phyloP scores from a whole-genome alignment of 1,140 invertebrate species.

The Zelostemma sp. region DNA sequence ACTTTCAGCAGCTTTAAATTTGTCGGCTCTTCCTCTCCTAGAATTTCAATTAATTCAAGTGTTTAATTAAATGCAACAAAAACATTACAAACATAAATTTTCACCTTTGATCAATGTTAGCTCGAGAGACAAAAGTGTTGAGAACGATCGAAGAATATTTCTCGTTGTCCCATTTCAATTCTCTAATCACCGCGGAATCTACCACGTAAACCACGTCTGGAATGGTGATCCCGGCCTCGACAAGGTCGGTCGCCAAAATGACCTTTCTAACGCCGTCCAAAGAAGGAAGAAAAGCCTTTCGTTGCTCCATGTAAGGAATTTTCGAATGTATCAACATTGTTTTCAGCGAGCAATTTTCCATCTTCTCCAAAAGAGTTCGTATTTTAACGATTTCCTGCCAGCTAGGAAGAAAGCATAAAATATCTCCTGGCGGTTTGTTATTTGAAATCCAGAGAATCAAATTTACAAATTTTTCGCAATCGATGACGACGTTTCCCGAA shows the following conservation, averaged over 20 bases:
- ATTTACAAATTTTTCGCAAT: conserved; percentile 47
- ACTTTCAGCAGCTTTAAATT: conserved; percentile 81
- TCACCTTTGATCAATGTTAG: conserved; percentile 76
- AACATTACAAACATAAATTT: background rate
- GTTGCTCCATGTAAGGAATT: conserved; percentile 78
- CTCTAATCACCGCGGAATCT: conserved; percentile 55
- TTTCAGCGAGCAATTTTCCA: conserved; percentile 8
- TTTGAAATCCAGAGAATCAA: conserved; percentile 63
- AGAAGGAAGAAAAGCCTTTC: conserved; percentile 75
- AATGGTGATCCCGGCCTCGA: conserved; percentile 97
- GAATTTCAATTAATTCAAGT: background rate
- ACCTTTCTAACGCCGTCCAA: conserved; percentile 79
- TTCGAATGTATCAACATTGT: conserved; percentile 77
- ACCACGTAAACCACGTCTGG: conserved; percentile 88
- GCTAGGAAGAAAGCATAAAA: conserved; percentile 78
- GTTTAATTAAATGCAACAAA: too few species aligned
- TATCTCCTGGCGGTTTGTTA: conserved; percentile 70
- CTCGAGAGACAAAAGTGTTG: conserved; percentile 72
- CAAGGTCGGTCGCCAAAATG: conserved; percentile 96
- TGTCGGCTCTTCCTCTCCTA: conserved; percentile 76
- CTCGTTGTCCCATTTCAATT: conserved; percentile 57
- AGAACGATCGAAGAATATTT: conserved; percentile 45
- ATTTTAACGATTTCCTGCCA: conserved; percentile 70
- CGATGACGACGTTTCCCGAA: conserved; percentile 1
- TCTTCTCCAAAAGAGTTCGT: conserved; percentile 20